Evolutionary conservation across 2,888 invertebrate species (phyloP), one percentile per base, ranked within the genome.

Genomic region (Neoscelio sp.): DNA sequence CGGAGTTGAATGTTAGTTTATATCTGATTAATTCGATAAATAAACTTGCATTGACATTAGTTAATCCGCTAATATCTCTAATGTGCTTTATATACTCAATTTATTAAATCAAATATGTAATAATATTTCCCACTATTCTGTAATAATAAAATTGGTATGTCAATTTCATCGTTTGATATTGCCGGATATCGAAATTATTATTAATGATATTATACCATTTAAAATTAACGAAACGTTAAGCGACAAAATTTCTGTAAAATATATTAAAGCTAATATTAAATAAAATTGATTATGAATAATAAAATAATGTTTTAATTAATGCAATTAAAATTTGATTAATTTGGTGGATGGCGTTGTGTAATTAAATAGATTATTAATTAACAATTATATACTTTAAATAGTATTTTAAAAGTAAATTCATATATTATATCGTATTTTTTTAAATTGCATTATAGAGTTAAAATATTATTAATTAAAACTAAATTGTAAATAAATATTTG

Each of bases 271-370:
- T n/a, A n/a, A n/a, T n/a, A n/a, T n/a, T n/a, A n/a, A n/a, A 20
- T 13, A 7, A 12, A 46, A 15, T 35, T 23, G 35, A 35, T 33
- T 18, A 44, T 20, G 20, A 33, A 33, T 44, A 20, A n/a, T n/a
- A n/a, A n/a, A n/a, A n/a, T n/a, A n/a, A n/a, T n/a, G n/a, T n/a
- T n/a, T n/a, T n/a, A n/a, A n/a, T n/a, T 26, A 13, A 33, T 10
- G 44, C n/a, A 12, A 60, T 44, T 44, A 18, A 33, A 60, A 44
- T 60, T 30, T 44, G 18, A 44, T 60, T 60, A 44, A 28, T 60
- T 12, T 26, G 10, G 3, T n/a, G 4, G 10, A 60, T 28, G 8
- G 44, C 20, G 6, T 13, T 15, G 30, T 10, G 18, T 44, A 46
- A 23, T 62, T 17, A 44, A 38, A n/a, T 17, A 7, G 28, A 50